A percentile compares a stretch with the other conserved stretches of the same genome.
Conservation (phyloP, 2,888 invertebrate genomes). For the Lissocephala sabroskyi region DNA sequence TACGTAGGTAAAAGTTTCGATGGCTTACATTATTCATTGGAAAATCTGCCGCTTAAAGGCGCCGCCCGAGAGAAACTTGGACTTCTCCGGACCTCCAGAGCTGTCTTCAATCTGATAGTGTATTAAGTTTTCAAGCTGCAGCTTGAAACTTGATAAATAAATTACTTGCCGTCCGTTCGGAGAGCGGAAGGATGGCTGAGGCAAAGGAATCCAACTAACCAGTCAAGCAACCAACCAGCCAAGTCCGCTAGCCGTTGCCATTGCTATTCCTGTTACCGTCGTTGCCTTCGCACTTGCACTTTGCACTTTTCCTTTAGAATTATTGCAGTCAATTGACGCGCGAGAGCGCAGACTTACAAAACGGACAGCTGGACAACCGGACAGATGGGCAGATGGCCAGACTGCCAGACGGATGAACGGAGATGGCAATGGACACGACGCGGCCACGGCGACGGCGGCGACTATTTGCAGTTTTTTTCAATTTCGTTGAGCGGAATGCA, state of each 20-base stretch:
- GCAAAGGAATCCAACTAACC: no score
- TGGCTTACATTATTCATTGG: no score
- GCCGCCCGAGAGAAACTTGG: slow-evolving; percentile 1
- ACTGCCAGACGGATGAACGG: not conserved
- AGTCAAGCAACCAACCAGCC: not conserved
- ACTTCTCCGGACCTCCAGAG: slow-evolving; percentile 3
- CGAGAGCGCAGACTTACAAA: slow-evolving; percentile 15
- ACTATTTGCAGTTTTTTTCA: slow-evolving; percentile 33
- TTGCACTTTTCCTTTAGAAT: slow-evolving; percentile 54
- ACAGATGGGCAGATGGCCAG: not conserved
- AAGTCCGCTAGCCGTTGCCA: not conserved
- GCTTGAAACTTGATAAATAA: slow-evolving; percentile 67
- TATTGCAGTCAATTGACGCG: slow-evolving; percentile 64
- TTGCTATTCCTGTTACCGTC: not conserved
- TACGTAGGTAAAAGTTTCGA: no score
- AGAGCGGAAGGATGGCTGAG: no score
- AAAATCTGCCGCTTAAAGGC: not conserved
- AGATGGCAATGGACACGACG: no score
- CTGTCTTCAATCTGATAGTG: slow-evolving; percentile 56
- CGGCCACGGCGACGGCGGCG: no score
- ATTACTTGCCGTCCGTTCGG: slow-evolving; percentile 43
- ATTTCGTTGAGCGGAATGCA: slow-evolving; percentile 14
- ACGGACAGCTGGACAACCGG: not conserved
- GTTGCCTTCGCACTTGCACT: slow-evolving; percentile 46
- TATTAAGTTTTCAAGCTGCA: slow-evolving; percentile 64